Evolutionary conservation across 23 tunicate genomes (phyloP).

Genomic region (Clavelina lepadiformis): DNA sequence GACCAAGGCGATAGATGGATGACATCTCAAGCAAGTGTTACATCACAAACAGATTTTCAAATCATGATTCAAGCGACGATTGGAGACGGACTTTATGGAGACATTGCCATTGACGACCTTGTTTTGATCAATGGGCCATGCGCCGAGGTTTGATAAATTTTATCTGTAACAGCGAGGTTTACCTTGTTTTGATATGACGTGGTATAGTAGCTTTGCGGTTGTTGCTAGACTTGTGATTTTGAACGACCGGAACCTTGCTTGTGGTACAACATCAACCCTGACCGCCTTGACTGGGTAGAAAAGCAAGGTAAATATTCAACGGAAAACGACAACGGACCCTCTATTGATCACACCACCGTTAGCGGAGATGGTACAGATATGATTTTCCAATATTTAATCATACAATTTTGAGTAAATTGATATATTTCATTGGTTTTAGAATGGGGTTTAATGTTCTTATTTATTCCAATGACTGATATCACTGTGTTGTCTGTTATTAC

Average conservation of each 20-base stretch:
- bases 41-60: conserved; percentile 22
- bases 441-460: no score
- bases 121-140: conserved; percentile 36
- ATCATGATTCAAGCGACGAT: conserved; percentile 43
- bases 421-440: no score
- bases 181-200: no score
- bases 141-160: no score
- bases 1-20: conserved; percentile 69
- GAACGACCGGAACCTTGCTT: conserved; percentile 69
- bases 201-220: no score
- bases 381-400: no score
- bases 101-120: conserved; percentile 70
- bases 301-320: conserved; percentile 35
- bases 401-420: no score
- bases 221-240: conserved; percentile 55
- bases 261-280: conserved; percentile 44
- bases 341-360: conserved; percentile 41
- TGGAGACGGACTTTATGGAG: conserved; percentile 46
- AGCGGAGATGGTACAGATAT: no score
- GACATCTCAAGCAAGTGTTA: conserved; percentile 32
- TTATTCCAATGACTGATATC: no score
- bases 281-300: conserved; percentile 67
- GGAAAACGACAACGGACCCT: conserved; percentile 44
- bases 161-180: no score
- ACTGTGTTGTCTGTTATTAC: no score